A percentile compares a stretch with the other conserved stretches of the same genome.
These are phyloP conservation scores for Tupiocoris notatus DNA, from an alignment of 2,888 invertebrate species.

Conservation along the genomic window DNA sequence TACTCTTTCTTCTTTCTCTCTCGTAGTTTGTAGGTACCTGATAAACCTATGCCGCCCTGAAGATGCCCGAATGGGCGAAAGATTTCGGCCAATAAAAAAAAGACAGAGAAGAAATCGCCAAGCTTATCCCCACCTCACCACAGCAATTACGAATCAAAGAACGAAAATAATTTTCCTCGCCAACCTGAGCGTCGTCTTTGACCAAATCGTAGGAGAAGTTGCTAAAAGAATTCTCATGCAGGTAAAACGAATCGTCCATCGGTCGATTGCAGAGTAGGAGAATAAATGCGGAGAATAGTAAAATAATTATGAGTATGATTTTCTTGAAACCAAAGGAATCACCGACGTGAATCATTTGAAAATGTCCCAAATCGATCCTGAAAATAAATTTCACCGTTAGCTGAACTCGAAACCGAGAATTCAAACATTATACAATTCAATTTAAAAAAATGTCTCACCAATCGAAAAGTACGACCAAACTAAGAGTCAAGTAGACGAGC, in stretches of 20 bases:
- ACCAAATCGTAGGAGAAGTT: constrained; percentile 28
- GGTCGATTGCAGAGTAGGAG: constrained; percentile 33
- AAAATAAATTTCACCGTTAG: too few species aligned
- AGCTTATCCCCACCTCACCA: too few species aligned
- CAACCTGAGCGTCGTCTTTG: constrained; percentile 20
- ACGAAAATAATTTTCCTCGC: neutral
- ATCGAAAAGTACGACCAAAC: constrained; percentile 26
- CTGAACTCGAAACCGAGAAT: too few species aligned
- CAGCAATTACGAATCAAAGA: too few species aligned
- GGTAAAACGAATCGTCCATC: constrained; percentile 36
- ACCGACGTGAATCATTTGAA: constrained; percentile 33
- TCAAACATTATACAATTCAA: neutral
- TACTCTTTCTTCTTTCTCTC: too few species aligned
- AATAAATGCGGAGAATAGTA: constrained; percentile 24
- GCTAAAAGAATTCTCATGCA: constrained; percentile 17
- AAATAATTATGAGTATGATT: constrained; percentile 36
- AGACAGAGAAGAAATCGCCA: too few species aligned
- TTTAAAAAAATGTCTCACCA: constrained; percentile 12
- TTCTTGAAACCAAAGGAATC: constrained; percentile 34
- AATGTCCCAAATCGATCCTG: constrained; percentile 40
- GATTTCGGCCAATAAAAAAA: too few species aligned
- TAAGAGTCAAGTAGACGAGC: constrained; percentile 17
- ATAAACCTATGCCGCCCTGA: too few species aligned
- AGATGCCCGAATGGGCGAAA: too few species aligned
- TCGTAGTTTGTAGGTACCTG: too few species aligned